Base-by-base conservation (phyloP, 2,113 vertebrate species). In the Gallinago jamesoni region DNA sequence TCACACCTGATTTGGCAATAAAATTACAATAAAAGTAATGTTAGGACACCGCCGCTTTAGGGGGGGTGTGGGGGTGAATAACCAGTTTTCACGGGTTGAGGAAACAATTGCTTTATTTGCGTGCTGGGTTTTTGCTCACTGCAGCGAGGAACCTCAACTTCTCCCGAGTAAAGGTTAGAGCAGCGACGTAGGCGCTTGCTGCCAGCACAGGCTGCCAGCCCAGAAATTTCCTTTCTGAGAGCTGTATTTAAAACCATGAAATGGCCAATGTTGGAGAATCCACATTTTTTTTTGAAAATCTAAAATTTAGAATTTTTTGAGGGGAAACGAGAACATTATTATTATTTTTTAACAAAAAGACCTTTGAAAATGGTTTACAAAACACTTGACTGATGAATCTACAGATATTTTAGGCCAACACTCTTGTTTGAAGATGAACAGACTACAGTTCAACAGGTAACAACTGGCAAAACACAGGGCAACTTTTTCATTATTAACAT, bases 1-100 rank as follows among this genome's bases (percentile, higher is more conserved):
- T 98, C 98, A 98, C 95, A 98, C 92, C 98, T 94, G 97, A 96
- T 98, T 97, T 97, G 98, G 97, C 97, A 98, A 98, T 96, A 96
- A 97, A 97, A 96, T 97, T 89, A 96, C 93, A 98, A 97, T 98
- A 97, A 97, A 97, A 97, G 97, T 94, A 92, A 97, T 89, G 96
- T 91, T 93, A 48, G 78, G 91, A 81, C 81, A 95, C 55, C 70
- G 39, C 63, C 16, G 24, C 52, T 59, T 11, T 72, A 89, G 91
- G 96, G 91, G 9, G 47, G 21, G 47, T 48, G 47, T 21, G 67
- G 89, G 81, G 94, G 93, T 60, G 76, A 93, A 64, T 19, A 86
- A 84, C 16, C 73, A 57, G 66, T 14, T 87, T 90, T 57, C 89
- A 55, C 4, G 67, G 92, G 79, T 7, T 39, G 72, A 80, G 85